Evolutionary conservation across 2,888 invertebrate genomes (phyloP).

Genomic region (Tinea semifulvella): DNA sequence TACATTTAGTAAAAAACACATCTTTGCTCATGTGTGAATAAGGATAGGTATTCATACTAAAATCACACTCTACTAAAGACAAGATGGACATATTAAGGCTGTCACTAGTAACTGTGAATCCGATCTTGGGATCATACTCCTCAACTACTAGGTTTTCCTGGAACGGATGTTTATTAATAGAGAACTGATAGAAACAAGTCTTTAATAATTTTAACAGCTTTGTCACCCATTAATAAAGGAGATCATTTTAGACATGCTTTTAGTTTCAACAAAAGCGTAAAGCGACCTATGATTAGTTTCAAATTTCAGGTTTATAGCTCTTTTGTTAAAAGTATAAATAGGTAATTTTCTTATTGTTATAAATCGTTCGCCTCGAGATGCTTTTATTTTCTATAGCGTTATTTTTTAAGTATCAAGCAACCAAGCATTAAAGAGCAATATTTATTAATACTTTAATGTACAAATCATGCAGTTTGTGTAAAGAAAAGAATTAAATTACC

Average conservation of each 20-base stretch:
- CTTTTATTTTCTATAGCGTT: neutral
- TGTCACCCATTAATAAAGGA: constrained; percentile 2
- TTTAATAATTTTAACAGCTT: constrained; percentile 7
- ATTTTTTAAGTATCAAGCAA: neutral
- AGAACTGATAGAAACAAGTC: no score
- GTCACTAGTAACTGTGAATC: constrained; percentile 37
- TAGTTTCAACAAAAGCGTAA: constrained; percentile 9
- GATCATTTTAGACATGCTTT: constrained; percentile 6
- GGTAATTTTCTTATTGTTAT: neutral
- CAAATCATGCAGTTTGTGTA: constrained; percentile 7
- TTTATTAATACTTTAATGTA: neutral
- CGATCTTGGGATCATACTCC: constrained; percentile 50
- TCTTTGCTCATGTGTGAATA: constrained; percentile 26
- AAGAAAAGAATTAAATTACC: neutral
- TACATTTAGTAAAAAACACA: constrained; percentile 47
- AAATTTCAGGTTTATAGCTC: neutral
- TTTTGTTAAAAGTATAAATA: neutral
- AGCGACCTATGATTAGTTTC: constrained; percentile 3
- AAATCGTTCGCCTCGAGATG: neutral
- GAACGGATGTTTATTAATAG: constrained; percentile 36
- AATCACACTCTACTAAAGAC: constrained; percentile 2
- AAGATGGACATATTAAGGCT: neutral
- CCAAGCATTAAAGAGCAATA: neutral
- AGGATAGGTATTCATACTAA: neutral
- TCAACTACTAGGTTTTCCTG: constrained; percentile 45